Evolutionary conservation across 2,797 vertebrate genomes (phyloP).

Genomic region (Allobates femoralis): DNA sequence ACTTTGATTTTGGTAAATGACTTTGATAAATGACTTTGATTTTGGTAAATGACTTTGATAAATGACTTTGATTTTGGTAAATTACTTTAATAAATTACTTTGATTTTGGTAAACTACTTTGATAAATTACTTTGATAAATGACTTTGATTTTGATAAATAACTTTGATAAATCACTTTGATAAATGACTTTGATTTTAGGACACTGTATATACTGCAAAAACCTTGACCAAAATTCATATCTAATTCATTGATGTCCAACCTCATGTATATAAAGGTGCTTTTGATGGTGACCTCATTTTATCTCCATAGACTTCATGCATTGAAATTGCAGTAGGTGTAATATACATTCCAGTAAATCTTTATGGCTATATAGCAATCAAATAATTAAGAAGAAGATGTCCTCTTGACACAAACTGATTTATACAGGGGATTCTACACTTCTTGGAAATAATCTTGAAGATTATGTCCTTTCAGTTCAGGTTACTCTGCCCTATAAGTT

Average conservation of each 20-base stretch:
- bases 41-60: too few relatives aligned
- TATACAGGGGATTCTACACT: neutral
- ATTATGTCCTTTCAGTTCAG: neutral
- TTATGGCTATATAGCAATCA: neutral
- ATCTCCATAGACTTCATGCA: neutral
- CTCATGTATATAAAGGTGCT: neutral
- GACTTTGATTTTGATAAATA: too few relatives aligned
- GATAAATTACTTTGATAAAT: too few relatives aligned
- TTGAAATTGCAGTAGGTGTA: neutral
- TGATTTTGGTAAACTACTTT: too few relatives aligned
- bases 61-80: too few relatives aligned
- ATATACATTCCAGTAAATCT: neutral
- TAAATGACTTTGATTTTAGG: too few relatives aligned
- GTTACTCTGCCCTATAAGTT: conserved; percentile 13
- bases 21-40: too few relatives aligned
- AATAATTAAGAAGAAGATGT: conserved; percentile 12
- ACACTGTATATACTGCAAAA: too few relatives aligned
- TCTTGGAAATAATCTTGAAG: neutral
- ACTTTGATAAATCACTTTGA: too few relatives aligned
- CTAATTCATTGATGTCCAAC: neutral
- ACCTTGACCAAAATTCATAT: neutral
- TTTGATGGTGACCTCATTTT: neutral
- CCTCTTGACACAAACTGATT: neutral
- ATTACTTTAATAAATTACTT: too few relatives aligned
- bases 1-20: too few relatives aligned